phyloP scores from a whole-genome alignment of 2,797 vertebrate genomes.

The Girardinus metallicus region DNA sequence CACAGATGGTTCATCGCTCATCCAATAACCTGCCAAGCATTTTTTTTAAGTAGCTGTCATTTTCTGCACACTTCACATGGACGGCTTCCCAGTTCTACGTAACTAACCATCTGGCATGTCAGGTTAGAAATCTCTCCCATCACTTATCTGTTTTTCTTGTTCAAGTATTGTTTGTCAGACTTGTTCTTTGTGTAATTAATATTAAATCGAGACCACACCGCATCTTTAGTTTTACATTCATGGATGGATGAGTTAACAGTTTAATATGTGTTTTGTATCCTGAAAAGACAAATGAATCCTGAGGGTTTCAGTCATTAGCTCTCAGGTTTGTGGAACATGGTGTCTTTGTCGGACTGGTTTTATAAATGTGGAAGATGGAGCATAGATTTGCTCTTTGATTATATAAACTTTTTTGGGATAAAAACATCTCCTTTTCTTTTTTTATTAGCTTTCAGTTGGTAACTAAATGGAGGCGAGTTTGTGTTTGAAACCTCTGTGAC shows the following conservation, averaged over 20 bases:
- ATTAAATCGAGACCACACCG: neutral
- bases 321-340: neutral
- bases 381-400: neutral
- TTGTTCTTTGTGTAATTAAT: neutral
- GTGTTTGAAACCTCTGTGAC: neutral
- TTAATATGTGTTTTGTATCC: neutral
- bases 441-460: neutral
- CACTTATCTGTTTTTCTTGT: too few species aligned
- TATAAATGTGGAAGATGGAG: neutral
- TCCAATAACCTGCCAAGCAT: slow-evolving; percentile 6
- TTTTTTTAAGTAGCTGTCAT: neutral
- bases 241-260: neutral
- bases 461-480: neutral
- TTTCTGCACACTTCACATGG: neutral
- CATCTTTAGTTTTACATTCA: neutral
- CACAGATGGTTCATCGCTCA: slow-evolving; percentile 15
- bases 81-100: slow-evolving; percentile 11
- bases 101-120: slow-evolving; percentile 7
- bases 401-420: neutral
- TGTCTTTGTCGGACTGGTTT: neutral
- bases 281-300: neutral
- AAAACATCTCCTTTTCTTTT: neutral
- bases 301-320: neutral
- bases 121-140: neutral
- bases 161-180: neutral